These are phyloP conservation scores for Halcyon badia DNA, from an alignment of 2,797 vertebrate genomes.

Conservation along the genomic window DNA sequence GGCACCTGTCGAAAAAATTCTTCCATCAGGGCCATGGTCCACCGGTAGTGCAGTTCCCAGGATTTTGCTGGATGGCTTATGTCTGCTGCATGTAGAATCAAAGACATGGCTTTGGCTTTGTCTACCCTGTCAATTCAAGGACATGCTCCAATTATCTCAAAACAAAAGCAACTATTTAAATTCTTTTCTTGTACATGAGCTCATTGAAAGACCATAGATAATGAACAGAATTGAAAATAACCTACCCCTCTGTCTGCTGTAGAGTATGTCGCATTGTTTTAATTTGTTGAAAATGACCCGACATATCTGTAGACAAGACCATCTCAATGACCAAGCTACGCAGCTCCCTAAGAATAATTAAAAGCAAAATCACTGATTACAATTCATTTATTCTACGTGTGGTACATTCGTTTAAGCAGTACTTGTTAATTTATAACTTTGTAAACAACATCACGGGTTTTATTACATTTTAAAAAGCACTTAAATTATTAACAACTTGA, in stretches of 20 bases:
- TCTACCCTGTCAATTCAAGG: slow-evolving; percentile 88
- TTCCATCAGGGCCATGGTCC: slow-evolving; percentile 98
- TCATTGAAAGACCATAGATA: slow-evolving; percentile 1
- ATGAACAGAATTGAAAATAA: slow-evolving; percentile 29
- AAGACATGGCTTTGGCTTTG: slow-evolving; percentile 95
- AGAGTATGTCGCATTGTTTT: slow-evolving; percentile 93
- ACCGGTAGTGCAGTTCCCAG: slow-evolving; percentile 94
- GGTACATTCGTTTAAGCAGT: slow-evolving; percentile 33
- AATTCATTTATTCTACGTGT: slow-evolving; percentile 22
- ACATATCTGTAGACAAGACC: slow-evolving; percentile 99
- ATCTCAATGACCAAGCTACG: slow-evolving; percentile 96
- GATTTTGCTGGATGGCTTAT: slow-evolving; percentile 97
- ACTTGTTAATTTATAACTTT: slow-evolving; percentile 50
- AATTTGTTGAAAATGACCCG: slow-evolving; percentile 97
- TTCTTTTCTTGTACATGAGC: slow-evolving; percentile 10
- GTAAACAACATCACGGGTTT: slow-evolving; percentile 5
- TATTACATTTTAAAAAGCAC: slow-evolving; percentile 10
- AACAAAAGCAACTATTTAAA: slow-evolving; percentile 45
- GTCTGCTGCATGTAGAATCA: slow-evolving; percentile 98
- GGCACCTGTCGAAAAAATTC: slow-evolving; percentile 97
- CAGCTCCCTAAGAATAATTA: slow-evolving; percentile 88
- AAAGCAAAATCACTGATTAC: slow-evolving; percentile 57
- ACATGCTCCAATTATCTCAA: slow-evolving; percentile 66
- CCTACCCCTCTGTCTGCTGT: slow-evolving; percentile 93
- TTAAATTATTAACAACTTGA: slow-evolving; percentile 54